Conservation (phyloP, 2,797 vertebrate species). For the Eulemur rubriventer region DNA sequence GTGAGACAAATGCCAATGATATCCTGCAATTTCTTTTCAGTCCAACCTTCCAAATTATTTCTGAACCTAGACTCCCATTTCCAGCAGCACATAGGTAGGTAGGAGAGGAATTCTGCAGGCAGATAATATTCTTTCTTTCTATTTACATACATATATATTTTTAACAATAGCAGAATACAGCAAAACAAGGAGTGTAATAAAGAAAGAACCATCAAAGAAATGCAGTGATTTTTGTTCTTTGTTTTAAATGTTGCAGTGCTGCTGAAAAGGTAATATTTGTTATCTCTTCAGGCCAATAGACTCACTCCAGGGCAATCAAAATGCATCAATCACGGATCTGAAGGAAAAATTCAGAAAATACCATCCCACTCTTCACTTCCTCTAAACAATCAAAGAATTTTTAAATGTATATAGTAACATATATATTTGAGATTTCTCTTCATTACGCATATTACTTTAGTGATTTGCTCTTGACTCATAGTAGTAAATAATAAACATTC, state of each 20-base stretch:
- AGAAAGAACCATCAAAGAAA: conserved; percentile 20
- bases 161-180: not conserved
- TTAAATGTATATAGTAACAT: not conserved
- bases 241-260: not conserved
- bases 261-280: not conserved
- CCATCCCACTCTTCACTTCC: not conserved
- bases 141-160: not conserved
- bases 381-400: not conserved
- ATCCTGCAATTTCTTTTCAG: not conserved
- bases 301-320: conserved; percentile 18
- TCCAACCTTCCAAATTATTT: not conserved
- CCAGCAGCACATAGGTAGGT: not conserved
- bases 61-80: not conserved
- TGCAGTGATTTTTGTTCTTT: not conserved
- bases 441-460: not conserved
- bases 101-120: not conserved
- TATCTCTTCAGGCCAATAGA: conserved; percentile 25
- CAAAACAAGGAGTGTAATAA: not conserved
- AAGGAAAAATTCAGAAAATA: conserved; percentile 59
- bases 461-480: not conserved
- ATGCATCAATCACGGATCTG: not conserved
- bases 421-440: not conserved
- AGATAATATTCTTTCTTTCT: not conserved
- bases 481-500: conserved; percentile 36
- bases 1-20: not conserved